These are phyloP conservation scores for Cremastinae sp. DNA, from an alignment of 2,888 invertebrate species.

Conservation along the genomic window DNA sequence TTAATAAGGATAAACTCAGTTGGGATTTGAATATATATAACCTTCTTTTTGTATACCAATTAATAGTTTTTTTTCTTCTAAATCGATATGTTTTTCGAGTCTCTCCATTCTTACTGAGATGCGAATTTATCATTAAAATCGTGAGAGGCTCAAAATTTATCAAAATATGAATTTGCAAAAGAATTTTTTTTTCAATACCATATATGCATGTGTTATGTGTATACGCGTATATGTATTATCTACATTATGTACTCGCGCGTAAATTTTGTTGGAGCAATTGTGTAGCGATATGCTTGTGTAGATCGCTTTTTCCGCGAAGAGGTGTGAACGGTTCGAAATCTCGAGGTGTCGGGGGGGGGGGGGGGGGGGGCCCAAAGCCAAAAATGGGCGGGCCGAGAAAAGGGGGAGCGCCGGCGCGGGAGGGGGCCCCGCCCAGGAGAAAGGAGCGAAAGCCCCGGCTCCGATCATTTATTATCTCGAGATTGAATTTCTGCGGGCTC, in stretches of 20 bases:
- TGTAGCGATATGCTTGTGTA: conserved; percentile 36
- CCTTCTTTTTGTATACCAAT: neutral
- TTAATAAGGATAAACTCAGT: neutral
- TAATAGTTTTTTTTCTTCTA: neutral
- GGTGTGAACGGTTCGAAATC: conserved; percentile 78
- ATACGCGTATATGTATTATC: neutral
- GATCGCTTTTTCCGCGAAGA: conserved; percentile 56
- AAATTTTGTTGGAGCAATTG: conserved; percentile 20
- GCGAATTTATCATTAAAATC: too few species aligned
- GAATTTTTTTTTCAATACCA: too few species aligned
- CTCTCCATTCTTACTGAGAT: too few species aligned
- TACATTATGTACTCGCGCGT: neutral
- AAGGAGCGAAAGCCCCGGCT: conserved; percentile 65
- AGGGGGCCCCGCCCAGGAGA: conserved; percentile 41
- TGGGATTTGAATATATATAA: neutral
- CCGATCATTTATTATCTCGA: conserved; percentile 80
- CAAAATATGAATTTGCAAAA: too few species aligned
- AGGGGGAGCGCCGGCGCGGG: conserved; percentile 45
- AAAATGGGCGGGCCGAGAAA: conserved; percentile 48
- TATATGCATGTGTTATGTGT: too few species aligned
- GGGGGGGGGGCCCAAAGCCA: too few species aligned
- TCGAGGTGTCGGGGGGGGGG: conserved; percentile 60
- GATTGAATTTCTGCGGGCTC: conserved; percentile 79
- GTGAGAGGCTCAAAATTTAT: too few species aligned
- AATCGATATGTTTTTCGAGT: neutral